phyloP scores from a whole-genome alignment of 53 echinoderm and acorn worm genomes.

The Astropecten irregularis region DNA sequence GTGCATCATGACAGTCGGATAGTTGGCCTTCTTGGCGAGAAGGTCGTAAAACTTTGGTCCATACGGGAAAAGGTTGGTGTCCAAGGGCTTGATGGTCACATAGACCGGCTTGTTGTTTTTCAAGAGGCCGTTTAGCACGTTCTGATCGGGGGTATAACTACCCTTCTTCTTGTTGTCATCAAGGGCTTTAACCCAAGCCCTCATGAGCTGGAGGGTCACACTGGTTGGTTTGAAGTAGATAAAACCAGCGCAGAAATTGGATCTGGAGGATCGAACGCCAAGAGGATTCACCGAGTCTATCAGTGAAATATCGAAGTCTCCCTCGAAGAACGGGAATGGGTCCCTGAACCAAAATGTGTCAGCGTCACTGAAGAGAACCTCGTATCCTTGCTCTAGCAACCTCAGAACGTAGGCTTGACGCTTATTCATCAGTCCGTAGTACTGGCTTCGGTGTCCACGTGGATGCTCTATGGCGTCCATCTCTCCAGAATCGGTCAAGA shows the following conservation, averaged over 20 bases:
- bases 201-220: neutral
- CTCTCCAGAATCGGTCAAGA: neutral
- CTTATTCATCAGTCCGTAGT: constrained; percentile 10
- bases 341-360: constrained; percentile 51
- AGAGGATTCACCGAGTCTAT: neutral
- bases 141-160: neutral
- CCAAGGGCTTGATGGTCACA: neutral
- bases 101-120: neutral
- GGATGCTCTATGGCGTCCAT: neutral
- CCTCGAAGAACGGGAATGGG: constrained; percentile 36
- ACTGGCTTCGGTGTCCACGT: neutral
- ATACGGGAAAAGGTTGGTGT: neutral
- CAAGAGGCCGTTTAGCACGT: neutral
- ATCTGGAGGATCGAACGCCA: neutral
- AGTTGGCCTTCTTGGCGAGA: neutral
- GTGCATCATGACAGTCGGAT: constrained; percentile 28
- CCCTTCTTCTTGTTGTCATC: neutral
- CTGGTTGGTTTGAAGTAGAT: neutral
- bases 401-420: constrained; percentile 6
- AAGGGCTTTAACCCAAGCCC: neutral
- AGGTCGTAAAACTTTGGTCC: neutral
- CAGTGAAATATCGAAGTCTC: constrained; percentile 11
- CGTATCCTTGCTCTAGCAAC: constrained; percentile 19
- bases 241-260: constrained; percentile 33
- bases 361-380: constrained; percentile 27